These are phyloP conservation scores for Platycheirus rosarum DNA, from an alignment of 2,888 invertebrate species.

Conservation along the genomic window DNA sequence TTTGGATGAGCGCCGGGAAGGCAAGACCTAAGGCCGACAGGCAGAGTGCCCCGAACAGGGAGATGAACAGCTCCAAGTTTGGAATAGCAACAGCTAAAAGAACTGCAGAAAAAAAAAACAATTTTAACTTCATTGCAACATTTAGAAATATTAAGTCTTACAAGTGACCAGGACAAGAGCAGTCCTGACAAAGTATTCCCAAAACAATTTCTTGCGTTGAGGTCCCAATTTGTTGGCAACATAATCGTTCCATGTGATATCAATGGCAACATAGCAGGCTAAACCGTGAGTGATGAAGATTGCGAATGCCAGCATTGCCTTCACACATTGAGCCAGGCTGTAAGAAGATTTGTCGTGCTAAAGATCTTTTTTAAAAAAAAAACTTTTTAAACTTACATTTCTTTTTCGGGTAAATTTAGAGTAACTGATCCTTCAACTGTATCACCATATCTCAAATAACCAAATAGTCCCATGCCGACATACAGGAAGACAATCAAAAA, in stretches of 20 bases:
- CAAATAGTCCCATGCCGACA: conserved; percentile 94
- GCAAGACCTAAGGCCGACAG: conserved; percentile 94
- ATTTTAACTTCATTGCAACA: neutral
- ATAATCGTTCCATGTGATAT: conserved; percentile 94
- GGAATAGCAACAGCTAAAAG: conserved; percentile 93
- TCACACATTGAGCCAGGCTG: conserved; percentile 88
- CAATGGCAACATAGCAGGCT: conserved; percentile 97
- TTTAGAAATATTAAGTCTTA: conserved; percentile 84
- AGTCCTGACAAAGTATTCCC: conserved; percentile 92
- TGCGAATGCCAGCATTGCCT: conserved; percentile 88
- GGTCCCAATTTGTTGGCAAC: conserved; percentile 85
- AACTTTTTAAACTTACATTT: conserved; percentile 84
- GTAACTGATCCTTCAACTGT: conserved; percentile 91
- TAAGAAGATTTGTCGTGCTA: too few species aligned
- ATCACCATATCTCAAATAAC: conserved; percentile 93
- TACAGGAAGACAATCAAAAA: conserved; percentile 91
- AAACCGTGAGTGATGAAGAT: conserved; percentile 96
- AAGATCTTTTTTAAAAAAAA: neutral
- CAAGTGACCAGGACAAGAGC: conserved; percentile 91
- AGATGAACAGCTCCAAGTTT: conserved; percentile 90
- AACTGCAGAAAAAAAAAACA: conserved; percentile 85
- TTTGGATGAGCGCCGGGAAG: conserved; percentile 94
- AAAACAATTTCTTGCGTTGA: conserved; percentile 85
- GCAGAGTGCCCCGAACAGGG: conserved; percentile 94
- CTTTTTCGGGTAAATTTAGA: conserved; percentile 88